Percentiles rank a stretch among this genome's conserved stretches.
phyloP scores from a whole-genome alignment of 2,797 vertebrate genomes.

The Poecile montanus region DNA sequence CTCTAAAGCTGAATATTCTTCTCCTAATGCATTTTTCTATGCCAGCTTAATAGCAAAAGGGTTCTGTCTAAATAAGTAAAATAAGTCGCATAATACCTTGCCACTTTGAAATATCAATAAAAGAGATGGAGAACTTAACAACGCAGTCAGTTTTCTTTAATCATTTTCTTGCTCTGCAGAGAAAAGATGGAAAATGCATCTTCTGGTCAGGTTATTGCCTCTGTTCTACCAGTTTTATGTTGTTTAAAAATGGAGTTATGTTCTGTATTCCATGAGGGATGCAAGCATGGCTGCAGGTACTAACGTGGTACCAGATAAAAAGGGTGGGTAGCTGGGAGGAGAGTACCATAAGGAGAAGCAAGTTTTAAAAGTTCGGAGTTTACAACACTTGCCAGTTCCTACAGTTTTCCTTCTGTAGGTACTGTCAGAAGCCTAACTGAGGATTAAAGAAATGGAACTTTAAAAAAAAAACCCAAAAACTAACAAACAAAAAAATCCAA shows the following conservation, averaged over 20 bases:
- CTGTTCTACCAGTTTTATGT: neutral
- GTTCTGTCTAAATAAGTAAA: neutral
- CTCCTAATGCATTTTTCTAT: neutral
- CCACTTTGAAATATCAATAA: neutral
- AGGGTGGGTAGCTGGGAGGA: neutral
- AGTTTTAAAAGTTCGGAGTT: neutral
- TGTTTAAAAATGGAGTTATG: neutral
- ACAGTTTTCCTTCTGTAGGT: neutral
- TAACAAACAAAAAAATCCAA: neutral
- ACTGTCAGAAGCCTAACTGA: neutral
- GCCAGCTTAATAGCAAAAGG: neutral
- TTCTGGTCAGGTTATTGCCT: neutral
- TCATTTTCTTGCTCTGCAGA: neutral
- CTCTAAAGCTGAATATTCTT: neutral
- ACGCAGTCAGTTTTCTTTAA: neutral
- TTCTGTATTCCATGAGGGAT: neutral
- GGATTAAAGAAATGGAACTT: neutral
- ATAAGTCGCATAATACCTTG: fast-evolving
- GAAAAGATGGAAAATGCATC: neutral
- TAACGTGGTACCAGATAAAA: neutral
- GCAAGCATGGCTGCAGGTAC: neutral
- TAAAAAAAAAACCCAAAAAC: neutral
- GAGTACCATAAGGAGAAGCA: neutral
- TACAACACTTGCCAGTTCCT: neutral
- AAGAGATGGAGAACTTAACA: neutral